Evolutionary conservation across 2,888 invertebrate species (phyloP), one percentile per base, ranked within the genome.

Genomic region (Eupithecia dodoneata): DNA sequence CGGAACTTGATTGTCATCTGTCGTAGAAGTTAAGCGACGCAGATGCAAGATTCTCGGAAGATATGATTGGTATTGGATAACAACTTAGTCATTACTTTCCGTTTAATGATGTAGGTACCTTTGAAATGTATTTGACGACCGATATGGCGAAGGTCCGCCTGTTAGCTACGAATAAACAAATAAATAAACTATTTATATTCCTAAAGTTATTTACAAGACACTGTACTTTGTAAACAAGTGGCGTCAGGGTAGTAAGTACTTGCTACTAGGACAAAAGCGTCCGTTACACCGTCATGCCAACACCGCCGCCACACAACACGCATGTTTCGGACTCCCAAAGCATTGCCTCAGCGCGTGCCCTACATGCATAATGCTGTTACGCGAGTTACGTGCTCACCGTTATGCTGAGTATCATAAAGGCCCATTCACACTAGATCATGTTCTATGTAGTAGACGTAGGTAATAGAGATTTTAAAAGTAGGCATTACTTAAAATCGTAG

Each of bases 301-400:
- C 63, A 63, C 30, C 45, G 63, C 42, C 63, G 67, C 45, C 47
- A 59, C 52, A 65, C 63, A 63, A 2, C 18, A 10, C 49, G 66
- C 69, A 45, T 71, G 72, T 67, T 73, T 71, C 13, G 10, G 67
- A 74, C 71, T 74, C 74, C 75, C 72, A 76, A 76, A 76, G 71
- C 77, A 73, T 75, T 77, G 76, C 72, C 67, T 70, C 73, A 59
- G 67, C 87, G 89, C 87, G 89, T 89, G 93, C 87, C 93, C 93
- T 91, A 94, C 91, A 94, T 94, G 91, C 91, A 91, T 92, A 94
- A 92, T 92, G 87, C 85, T 90, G 90, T 94, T 93, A 93, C 93
- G 90, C 87, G 89, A 85, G 88, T 94, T 94, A 94, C 94, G 93
- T 93, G 90, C 82, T 83, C 85, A 85, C 83, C 82, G 82, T 82